A percentile compares a stretch with the other conserved stretches of the same genome.
These are phyloP conservation scores for Phylloscopus trochiloides DNA, from an alignment of 2,113 vertebrate genomes.

Conservation along the genomic window DNA sequence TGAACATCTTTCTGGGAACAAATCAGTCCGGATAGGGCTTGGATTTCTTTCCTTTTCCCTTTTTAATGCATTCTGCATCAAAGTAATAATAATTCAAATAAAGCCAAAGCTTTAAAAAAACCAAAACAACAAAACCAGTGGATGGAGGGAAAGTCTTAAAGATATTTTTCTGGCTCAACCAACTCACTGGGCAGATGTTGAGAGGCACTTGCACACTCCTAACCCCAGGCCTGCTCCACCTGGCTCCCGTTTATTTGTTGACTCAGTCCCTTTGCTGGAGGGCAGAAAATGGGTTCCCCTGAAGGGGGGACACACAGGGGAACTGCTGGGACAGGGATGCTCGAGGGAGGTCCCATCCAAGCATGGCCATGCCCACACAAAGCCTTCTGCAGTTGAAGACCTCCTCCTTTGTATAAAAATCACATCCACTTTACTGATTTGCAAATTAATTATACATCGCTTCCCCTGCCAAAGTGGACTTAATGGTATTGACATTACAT, in stretches of 20 bases:
- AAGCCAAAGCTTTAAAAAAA: not conserved
- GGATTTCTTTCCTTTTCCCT: not conserved
- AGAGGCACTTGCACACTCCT: not conserved
- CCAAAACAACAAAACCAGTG: not conserved
- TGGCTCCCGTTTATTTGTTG: not conserved
- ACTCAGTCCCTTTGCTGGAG: not conserved
- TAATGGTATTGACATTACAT: conserved; percentile 47
- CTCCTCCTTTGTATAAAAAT: conserved; percentile 29
- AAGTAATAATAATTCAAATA: not conserved
- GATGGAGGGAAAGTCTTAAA: not conserved
- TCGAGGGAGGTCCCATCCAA: not conserved
- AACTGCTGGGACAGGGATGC: not conserved
- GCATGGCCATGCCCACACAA: not conserved
- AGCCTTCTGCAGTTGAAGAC: not conserved
- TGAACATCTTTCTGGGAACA: conserved; percentile 56
- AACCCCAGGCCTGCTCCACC: not conserved
- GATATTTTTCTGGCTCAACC: not conserved
- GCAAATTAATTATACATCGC: conserved; percentile 41
- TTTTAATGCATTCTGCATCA: not conserved
- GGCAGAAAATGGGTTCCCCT: not conserved
- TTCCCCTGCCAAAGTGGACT: conserved; percentile 41
- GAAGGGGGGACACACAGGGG: rapidly evolving
- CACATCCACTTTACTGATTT: conserved; percentile 41
- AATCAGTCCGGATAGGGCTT: conserved; percentile 25
- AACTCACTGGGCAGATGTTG: not conserved